phyloP scores from a whole-genome alignment of 2,113 vertebrate species.

The Cepphus grylle region DNA sequence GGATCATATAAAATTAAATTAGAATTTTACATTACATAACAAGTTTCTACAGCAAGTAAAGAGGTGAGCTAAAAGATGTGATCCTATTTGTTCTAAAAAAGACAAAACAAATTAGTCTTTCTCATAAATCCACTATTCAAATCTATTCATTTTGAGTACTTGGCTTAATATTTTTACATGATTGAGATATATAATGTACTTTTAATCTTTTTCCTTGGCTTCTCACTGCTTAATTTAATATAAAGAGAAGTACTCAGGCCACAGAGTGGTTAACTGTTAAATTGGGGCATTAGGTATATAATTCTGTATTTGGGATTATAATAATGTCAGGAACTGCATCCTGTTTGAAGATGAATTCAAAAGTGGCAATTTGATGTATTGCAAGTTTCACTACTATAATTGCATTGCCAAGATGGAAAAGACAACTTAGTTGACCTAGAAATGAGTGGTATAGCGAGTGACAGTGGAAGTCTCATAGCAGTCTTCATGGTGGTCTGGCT shows the following conservation, averaged over 20 bases:
- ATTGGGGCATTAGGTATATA: background rate
- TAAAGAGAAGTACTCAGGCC: background rate
- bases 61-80: background rate
- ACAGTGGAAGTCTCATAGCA: background rate
- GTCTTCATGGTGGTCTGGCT: background rate
- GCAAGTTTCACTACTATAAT: background rate
- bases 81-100: background rate
- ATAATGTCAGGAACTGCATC: background rate
- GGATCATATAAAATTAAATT: background rate
- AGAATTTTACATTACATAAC: background rate
- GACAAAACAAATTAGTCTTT: background rate
- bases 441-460: background rate
- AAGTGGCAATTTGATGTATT: background rate
- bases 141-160: background rate
- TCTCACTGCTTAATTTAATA: background rate
- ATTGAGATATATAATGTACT: accelerated
- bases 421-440: background rate
- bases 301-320: background rate
- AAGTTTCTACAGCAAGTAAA: background rate
- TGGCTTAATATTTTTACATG: background rate
- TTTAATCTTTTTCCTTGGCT: background rate
- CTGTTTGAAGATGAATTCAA: background rate
- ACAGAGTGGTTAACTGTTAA: background rate
- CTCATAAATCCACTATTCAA: background rate
- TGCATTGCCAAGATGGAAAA: background rate